Conservation (phyloP, 2,888 invertebrate genomes). For the Acleris emargana region DNA sequence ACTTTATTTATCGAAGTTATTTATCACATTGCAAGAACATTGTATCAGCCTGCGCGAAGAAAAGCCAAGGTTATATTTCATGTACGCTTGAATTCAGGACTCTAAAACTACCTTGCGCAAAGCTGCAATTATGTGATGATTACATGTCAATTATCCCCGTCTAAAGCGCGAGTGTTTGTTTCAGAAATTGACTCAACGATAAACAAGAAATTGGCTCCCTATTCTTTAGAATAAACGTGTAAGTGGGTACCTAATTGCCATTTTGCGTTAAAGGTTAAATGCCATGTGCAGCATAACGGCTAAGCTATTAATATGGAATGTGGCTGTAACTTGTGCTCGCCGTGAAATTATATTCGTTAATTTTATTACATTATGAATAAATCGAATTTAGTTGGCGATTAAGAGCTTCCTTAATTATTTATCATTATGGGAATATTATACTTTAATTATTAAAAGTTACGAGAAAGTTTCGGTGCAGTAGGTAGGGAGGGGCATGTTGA, state of each 20-base stretch:
- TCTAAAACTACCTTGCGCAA: too few species aligned
- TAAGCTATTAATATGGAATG: conserved; percentile 11
- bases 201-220: background rate
- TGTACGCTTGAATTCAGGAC: too few species aligned
- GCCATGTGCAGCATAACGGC: conserved; percentile 18
- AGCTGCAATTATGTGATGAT: too few species aligned
- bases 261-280: conserved; percentile 20
- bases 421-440: background rate
- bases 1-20: too few species aligned
- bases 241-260: background rate
- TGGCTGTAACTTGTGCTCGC: background rate
- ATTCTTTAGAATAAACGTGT: background rate
- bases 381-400: background rate
- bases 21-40: too few species aligned
- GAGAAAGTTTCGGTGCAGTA: conserved; percentile 20
- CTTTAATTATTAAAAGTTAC: background rate
- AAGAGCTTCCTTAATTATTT: background rate
- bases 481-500: too few species aligned
- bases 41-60: too few species aligned
- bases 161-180: too few species aligned
- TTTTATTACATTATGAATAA: background rate
- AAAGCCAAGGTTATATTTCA: too few species aligned
- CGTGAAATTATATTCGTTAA: background rate
- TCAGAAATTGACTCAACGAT: too few species aligned
- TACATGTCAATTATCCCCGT: too few species aligned